Conservation (phyloP, 2,113 vertebrate species). For the Hypomesus transpacificus region DNA sequence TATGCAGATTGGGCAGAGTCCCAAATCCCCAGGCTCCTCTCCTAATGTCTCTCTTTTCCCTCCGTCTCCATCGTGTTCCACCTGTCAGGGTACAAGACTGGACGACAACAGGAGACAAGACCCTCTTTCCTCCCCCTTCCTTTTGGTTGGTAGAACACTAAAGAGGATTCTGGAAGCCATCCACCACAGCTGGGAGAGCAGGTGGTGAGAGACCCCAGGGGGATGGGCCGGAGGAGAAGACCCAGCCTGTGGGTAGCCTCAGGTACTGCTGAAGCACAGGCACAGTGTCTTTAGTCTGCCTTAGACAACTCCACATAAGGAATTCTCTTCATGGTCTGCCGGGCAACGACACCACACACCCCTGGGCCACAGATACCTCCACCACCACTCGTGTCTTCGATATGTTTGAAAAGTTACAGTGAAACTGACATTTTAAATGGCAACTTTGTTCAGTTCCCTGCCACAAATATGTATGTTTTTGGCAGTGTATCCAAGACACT, state of each 20-base stretch:
- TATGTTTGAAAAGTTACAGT: background rate
- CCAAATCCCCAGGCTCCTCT: constrained; percentile 3
- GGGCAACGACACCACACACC: background rate
- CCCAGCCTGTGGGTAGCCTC: constrained; percentile 47
- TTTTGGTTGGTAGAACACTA: constrained; percentile 37
- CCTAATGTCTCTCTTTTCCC: constrained; percentile 6
- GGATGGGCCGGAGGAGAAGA: constrained; percentile 46
- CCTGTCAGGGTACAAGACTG: constrained; percentile 37
- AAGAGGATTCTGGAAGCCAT: constrained; percentile 42
- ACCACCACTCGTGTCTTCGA: too few species aligned
- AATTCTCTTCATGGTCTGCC: background rate
- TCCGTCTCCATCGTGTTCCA: constrained; percentile 33
- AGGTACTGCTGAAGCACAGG: constrained; percentile 40
- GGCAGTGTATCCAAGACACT: background rate
- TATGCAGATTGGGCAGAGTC: constrained; percentile 21
- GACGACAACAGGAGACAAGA: constrained; percentile 35
- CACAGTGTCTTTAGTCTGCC: constrained; percentile 6
- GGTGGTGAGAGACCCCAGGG: constrained; percentile 46
- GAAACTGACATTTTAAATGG: background rate
- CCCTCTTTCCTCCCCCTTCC: constrained; percentile 27
- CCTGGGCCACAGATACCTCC: too few species aligned
- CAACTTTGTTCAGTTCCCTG: background rate
- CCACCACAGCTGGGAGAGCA: constrained; percentile 60
- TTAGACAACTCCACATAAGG: constrained; percentile 8
- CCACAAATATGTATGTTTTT: constrained; percentile 1